Evolutionary conservation across 2,888 invertebrate species (phyloP).

Genomic region (Archaeoteleia sp.): DNA sequence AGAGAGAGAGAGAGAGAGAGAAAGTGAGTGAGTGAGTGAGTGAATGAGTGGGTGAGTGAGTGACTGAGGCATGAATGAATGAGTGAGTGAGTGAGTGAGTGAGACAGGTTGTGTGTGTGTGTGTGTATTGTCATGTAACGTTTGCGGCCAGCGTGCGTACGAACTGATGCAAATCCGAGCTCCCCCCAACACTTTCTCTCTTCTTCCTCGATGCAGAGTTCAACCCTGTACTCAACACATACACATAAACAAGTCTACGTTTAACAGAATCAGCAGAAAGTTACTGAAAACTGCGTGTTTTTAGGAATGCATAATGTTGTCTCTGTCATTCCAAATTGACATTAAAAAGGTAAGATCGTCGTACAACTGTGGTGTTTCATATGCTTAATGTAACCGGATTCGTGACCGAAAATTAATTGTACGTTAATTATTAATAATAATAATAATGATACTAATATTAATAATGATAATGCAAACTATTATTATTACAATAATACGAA

Average conservation of each 20-base stretch:
- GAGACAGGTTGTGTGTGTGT: not conserved
- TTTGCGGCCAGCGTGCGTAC: conserved; percentile 1
- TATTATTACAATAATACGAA: too few relatives aligned
- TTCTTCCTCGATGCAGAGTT: conserved; percentile 21
- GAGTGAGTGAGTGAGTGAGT: too few relatives aligned
- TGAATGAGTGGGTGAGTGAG: too few relatives aligned
- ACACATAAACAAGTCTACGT: too few relatives aligned
- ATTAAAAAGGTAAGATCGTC: conserved; percentile 6
- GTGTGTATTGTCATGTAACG: not conserved
- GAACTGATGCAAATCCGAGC: not conserved
- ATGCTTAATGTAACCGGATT: conserved; percentile 3
- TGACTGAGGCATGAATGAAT: too few relatives aligned
- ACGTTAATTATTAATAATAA: conserved; percentile 15
- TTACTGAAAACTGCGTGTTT: not conserved
- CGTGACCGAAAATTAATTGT: conserved; percentile 2
- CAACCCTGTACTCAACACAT: not conserved
- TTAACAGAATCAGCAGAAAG: too few relatives aligned
- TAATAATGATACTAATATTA: not conserved
- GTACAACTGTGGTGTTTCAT: conserved; percentile 4
- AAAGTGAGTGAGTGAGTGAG: too few relatives aligned
- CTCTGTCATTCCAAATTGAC: conserved; percentile 1
- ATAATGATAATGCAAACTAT: too few relatives aligned
- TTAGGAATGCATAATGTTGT: not conserved
- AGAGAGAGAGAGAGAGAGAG: too few relatives aligned
- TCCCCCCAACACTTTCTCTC: conserved; percentile 18